phyloP scores from a whole-genome alignment of 2,113 vertebrate genomes.

The Brachypodius melanocephalos region DNA sequence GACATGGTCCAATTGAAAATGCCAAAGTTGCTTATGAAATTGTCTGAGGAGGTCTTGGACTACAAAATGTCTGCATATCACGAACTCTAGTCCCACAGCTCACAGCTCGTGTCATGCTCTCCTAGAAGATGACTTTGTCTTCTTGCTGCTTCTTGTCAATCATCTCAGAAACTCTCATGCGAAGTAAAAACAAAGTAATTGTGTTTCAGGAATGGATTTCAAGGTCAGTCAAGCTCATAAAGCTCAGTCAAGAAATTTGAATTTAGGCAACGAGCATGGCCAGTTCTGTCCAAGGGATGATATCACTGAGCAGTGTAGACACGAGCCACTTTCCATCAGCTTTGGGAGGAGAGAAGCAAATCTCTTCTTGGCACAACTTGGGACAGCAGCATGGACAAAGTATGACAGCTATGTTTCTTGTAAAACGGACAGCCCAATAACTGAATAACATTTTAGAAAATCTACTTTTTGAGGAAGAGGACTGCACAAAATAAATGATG shows the following conservation, averaged over 20 bases:
- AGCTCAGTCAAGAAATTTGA: background rate
- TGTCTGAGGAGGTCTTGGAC: background rate
- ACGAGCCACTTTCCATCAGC: background rate
- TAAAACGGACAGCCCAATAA: background rate
- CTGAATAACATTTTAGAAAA: background rate
- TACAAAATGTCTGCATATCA: background rate
- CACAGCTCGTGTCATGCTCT: background rate
- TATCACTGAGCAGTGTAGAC: background rate
- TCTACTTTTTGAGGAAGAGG: background rate
- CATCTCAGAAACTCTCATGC: background rate
- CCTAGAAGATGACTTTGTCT: background rate
- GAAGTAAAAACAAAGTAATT: background rate
- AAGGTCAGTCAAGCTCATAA: background rate
- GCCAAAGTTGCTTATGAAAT: background rate
- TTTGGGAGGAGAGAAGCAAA: background rate
- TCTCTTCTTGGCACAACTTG: background rate
- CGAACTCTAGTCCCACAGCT: background rate
- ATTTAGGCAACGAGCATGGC: background rate
- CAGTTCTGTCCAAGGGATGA: background rate
- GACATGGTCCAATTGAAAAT: background rate
- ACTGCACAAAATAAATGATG: background rate
- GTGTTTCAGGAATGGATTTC: background rate
- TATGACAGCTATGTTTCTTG: background rate
- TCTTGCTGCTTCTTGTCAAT: background rate
- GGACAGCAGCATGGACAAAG: background rate